Evolutionary conservation across 2,797 vertebrate genomes (phyloP), one percentile per base, ranked within the genome.

Genomic region (Spinibarbus caldwelli): DNA sequence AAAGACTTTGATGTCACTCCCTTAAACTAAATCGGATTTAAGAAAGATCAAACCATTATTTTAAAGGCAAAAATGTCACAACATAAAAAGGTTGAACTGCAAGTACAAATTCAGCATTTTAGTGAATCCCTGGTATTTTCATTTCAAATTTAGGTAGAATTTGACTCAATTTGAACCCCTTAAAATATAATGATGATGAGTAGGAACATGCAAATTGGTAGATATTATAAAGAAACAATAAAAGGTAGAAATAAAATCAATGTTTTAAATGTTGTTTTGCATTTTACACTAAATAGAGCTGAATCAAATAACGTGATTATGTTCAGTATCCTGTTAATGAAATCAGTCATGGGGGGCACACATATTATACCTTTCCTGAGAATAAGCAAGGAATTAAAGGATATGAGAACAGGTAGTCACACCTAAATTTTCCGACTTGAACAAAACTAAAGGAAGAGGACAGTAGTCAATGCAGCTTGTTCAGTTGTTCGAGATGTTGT

Each of bases 401-500:
- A 5, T 7, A 68, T 36, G 12, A 23, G 43, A 38, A 80, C 23
- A 54, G 67, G 67, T 57, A 26, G 31, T 23, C 23, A 9, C 36
- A 64, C n/a, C 54, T 29, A 49, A 21, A 45, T 66, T 49, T 66
- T 75, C 59, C 10, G 31, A 73, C 90, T 93, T 87, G 87, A 85
- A 88, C 85, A 88, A 83, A 85, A 88, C 38, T 21, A 47, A 82
- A 89, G 78, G 83, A 82, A 90, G 88, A 83, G 76, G 78, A 88
- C 88, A 86, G 86, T 49, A 89, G 52, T 31, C 64, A 70, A 45
- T 77, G 41, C 19, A 8, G 41, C 31, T 80, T 57, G 67, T 62
- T 79, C 38, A 43, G 45, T 23, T 41, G 34, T 76, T 71, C 34
- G 72, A 73, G 85, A 75, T 68, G 86, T 78, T 95, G 96, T 95